Evolutionary conservation across 2,888 invertebrate species (phyloP), one percentile per base, ranked within the genome.

Genomic region (Leptinotarsa peninsularis): DNA sequence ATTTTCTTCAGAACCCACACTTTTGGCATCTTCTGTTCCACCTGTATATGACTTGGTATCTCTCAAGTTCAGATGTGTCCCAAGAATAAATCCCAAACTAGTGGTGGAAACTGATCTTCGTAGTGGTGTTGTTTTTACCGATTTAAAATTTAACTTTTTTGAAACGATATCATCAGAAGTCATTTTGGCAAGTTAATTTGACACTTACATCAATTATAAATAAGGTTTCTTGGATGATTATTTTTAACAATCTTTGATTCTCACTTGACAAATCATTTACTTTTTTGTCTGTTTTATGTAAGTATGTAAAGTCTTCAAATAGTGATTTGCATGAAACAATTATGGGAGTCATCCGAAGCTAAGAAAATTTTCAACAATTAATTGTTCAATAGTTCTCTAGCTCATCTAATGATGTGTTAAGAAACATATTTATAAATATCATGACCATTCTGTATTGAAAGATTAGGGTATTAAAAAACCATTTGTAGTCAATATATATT

Each of bases 11-110:
- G 81, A 77, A 67, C 80, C 80, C 27, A 79, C 73, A 71, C 78
- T 80, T 76, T 82, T 82, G 18, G 80, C 66, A 66, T 82, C 82
- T 18, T 80, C 82, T 81, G 84, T 83, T 13, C 81, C 81, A 50
- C 82, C 83, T 0, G 83, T 82, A 70, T 83, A 84, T 3, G 85
- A 85, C 80, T 84, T 85, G 13, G 85, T 83, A 66, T 84, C 84
- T 75, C 84, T 82, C 79, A 85, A 80, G 81, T 81, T 82, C 77
- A 83, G 75, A 74, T 81, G 81, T 49, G 81, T 79, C 21, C 77
- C 75, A 77, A 80, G 78, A n/a, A 82, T 76, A 56, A 79, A 33
- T 33, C 82, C 82, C 49, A 84, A 60, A 72, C 81, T 81, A 17
- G 82, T 80, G 10, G 81, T 81, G 33, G 84, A 84, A 52, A 76